Conservation (phyloP, 2,113 vertebrate genomes). For the Alethe castanea region DNA sequence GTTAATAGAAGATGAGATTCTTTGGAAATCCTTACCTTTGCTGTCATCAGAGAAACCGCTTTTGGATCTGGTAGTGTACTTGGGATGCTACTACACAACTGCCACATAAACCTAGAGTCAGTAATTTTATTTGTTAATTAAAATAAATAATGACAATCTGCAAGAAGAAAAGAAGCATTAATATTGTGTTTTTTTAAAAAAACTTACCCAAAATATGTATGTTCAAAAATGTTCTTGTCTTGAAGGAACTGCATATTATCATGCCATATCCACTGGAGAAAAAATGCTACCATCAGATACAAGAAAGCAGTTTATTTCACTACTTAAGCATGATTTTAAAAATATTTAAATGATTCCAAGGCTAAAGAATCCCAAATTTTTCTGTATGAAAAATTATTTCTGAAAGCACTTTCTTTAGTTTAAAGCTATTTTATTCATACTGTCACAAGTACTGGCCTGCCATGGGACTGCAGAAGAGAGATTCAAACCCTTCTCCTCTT, state of each 20-base stretch:
- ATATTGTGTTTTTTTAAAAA: conserved; percentile 23
- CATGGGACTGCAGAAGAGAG: too few relatives aligned
- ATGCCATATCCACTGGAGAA: conserved; percentile 97
- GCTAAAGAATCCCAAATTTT: background rate
- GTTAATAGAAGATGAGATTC: background rate
- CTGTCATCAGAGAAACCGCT: conserved; percentile 96
- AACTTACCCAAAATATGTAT: conserved; percentile 98
- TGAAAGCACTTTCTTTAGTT: background rate
- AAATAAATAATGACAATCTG: conserved; percentile 23
- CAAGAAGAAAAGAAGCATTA: conserved; percentile 47
- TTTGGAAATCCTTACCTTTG: conserved; percentile 82
- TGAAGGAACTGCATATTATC: conserved; percentile 99
- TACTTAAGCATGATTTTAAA: conserved; percentile 17
- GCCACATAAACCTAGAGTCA: conserved; percentile 96
- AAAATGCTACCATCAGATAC: conserved; percentile 67
- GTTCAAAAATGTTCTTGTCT: conserved; percentile 99
- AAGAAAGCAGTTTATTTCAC: conserved; percentile 61
- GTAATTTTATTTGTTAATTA: conserved; percentile 63
- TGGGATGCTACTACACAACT: conserved; percentile 98
- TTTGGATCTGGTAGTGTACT: conserved; percentile 97
- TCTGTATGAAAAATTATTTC: background rate
- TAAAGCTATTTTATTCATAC: background rate
- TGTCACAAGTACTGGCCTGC: accelerated
- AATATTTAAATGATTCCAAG: background rate
- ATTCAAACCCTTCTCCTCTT: background rate